Conservation (phyloP, 2,888 invertebrate species). For the Geophilus truncorum region DNA sequence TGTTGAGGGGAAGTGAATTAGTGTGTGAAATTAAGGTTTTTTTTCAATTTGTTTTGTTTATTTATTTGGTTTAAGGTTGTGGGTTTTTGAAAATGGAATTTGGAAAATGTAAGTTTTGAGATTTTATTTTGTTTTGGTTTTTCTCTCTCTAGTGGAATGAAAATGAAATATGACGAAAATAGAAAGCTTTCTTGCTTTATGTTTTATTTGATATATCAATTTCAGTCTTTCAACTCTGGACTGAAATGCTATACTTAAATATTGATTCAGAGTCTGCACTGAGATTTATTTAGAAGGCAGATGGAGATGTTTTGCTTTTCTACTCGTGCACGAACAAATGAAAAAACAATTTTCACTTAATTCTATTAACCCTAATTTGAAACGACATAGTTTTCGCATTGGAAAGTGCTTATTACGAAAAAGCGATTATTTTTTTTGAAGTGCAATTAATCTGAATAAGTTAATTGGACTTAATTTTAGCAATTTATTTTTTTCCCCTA, state of each 20-base stretch:
- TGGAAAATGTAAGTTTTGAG: not conserved
- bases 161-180: not conserved
- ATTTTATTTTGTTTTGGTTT: not conserved
- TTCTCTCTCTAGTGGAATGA: too few relatives aligned
- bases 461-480: not conserved
- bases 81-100: slow-evolving; percentile 16
- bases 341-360: too few relatives aligned
- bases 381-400: too few relatives aligned
- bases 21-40: not conserved
- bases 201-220: not conserved
- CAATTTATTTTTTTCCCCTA: not conserved
- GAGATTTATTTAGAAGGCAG: not conserved
- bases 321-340: too few relatives aligned
- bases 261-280: not conserved
- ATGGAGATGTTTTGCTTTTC: too few relatives aligned
- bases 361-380: too few relatives aligned
- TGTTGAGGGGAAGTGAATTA: not conserved
- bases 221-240: not conserved
- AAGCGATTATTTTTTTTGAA: not conserved
- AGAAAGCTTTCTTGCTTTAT: not conserved
- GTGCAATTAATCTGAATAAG: not conserved
- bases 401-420: too few relatives aligned
- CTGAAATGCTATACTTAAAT: not conserved
- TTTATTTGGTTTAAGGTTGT: not conserved
- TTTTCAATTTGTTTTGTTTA: not conserved